phyloP scores from a whole-genome alignment of 1,140 invertebrate genomes.

The Caenorhabditis remanei region DNA sequence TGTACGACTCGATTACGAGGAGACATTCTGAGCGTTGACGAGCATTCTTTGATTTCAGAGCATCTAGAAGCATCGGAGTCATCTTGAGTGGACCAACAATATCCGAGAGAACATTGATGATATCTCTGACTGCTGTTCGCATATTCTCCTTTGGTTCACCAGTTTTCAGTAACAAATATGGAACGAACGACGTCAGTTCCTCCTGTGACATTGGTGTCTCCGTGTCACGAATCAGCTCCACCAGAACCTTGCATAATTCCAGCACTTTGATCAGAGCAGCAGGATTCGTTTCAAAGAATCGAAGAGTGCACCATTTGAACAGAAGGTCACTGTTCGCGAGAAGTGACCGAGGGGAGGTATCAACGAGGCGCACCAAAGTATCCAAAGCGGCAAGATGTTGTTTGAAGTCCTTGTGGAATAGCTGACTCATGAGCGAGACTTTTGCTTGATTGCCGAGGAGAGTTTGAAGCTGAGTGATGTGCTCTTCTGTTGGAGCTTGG shows the following conservation, averaged over 20 bases:
- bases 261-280: constrained; percentile 92
- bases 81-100: constrained; percentile 91
- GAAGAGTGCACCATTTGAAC: constrained; percentile 93
- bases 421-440: constrained; percentile 76
- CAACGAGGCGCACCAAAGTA: constrained; percentile 84
- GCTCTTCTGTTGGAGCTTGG: constrained; percentile 88
- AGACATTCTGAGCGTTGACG: constrained; percentile 94
- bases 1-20: constrained; percentile 88
- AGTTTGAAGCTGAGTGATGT: constrained; percentile 89
- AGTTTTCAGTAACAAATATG: constrained; percentile 92
- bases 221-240: constrained; percentile 85
- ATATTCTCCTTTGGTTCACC: constrained; percentile 96
- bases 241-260: constrained; percentile 89
- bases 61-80: constrained; percentile 91
- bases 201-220: constrained; percentile 89
- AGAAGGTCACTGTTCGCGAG: constrained; percentile 93
- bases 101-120: constrained; percentile 88
- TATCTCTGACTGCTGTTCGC: constrained; percentile 86
- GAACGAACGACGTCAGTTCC: constrained; percentile 93
- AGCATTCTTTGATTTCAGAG: constrained; percentile 91
- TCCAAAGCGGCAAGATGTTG: constrained; percentile 96
- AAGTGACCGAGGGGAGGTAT: constrained; percentile 85
- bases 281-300: constrained; percentile 98
- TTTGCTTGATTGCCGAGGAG: constrained; percentile 85
- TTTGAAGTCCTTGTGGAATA: constrained; percentile 96